Evolutionary conservation across 1,140 invertebrate species (phyloP).

Genomic region (Micrasema minimum): DNA sequence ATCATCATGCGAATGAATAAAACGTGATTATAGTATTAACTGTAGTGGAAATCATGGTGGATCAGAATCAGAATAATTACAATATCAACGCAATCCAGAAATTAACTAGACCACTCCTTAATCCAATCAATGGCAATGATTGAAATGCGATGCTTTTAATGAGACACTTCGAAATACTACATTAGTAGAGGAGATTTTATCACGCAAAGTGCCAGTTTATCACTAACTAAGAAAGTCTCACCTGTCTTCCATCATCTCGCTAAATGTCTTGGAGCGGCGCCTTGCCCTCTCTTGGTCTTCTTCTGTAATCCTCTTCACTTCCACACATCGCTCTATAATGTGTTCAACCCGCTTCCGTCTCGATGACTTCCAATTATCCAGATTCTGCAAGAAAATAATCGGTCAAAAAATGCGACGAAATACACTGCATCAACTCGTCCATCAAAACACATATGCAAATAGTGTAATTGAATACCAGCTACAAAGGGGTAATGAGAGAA

Average conservation of each 20-base stretch:
- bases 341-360: constrained; percentile 89
- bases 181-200: too few relatives aligned
- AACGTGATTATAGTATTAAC: too few relatives aligned
- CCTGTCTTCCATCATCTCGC: constrained; percentile 93
- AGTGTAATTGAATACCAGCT: background rate
- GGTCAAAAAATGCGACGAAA: background rate
- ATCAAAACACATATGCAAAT: constrained; percentile 12
- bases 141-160: too few relatives aligned
- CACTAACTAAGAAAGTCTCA: constrained; percentile 63
- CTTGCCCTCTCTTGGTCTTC: constrained; percentile 77
- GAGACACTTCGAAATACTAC: too few relatives aligned
- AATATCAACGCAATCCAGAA: too few relatives aligned
- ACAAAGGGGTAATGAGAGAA: background rate
- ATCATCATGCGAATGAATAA: too few relatives aligned
- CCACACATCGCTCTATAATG: constrained; percentile 88
- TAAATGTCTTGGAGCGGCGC: constrained; percentile 90
- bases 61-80: too few relatives aligned
- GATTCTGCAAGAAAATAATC: constrained; percentile 72
- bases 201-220: too few relatives aligned
- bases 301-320: constrained; percentile 87
- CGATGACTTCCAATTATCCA: constrained; percentile 94
- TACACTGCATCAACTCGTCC: background rate
- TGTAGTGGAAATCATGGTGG: too few relatives aligned
- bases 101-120: too few relatives aligned
- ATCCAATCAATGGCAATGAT: too few relatives aligned